Evolutionary conservation across 2,888 invertebrate species (phyloP), one percentile per base, ranked within the genome.

Genomic region (Microplitis deprimator): DNA sequence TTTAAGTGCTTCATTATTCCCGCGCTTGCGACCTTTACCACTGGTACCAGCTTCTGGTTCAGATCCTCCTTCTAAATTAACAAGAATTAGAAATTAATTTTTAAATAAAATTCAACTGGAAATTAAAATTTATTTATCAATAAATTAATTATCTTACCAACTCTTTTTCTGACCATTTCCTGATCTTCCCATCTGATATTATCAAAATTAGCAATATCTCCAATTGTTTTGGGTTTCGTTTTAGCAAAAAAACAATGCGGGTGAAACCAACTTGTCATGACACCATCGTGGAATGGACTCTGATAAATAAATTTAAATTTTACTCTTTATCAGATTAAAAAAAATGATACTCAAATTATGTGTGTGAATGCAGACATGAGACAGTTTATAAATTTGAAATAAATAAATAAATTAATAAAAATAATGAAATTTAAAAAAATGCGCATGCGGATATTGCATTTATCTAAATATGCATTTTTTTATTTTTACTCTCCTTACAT

Each of bases 261-360:
- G 90, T 98, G 98, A 87, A 94, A 96, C 98, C 98, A 98, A 84
- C 94, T 94, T 0, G 97, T 93, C 83, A 94, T 92, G 89, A 95
- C 96, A 0, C 96, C 96, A 93, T 98, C 98, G 90, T 95, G 95
- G 87, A 94, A 93, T 0, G 96, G 93, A 13, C 96, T 97, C 96
- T 97, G 91, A 91, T 82, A 17, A 77, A 81, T 29, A 29, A 29
- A 79, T 79, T 68, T 41, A 77, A 81, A 77, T 76, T 61, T 29
- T 6, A 39, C 7, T 20, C 69, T 65, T 39, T 6, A 50, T 39
- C 61, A n/a, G 5, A 7, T 7, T n/a, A 13, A 10, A 61, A 1
- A 68, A 20, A 20, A 20, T 20, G 20, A 20, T 20, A 20, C 20
- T 20, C 20, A 20, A 20, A 1, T 20, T 20, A 20, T 20, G 20